These are phyloP conservation scores for Ardeotis arabs DNA, from an alignment of 2,113 vertebrate species.

Conservation along the genomic window DNA sequence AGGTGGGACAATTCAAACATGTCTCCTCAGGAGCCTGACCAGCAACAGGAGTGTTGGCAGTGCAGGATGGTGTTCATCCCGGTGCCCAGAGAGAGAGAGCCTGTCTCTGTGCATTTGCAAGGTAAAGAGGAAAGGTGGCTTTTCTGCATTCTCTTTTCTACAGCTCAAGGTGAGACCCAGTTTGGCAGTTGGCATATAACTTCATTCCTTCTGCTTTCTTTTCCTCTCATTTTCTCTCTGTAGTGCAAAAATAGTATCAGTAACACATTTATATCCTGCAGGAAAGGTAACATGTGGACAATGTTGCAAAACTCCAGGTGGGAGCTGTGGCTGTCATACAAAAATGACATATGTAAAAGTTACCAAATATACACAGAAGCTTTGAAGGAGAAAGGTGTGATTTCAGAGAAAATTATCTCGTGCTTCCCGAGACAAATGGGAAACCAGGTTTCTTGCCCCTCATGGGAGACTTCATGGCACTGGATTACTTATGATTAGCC, in stretches of 20 bases:
- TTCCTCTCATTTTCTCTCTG: constrained; percentile 57
- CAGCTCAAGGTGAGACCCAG: not conserved
- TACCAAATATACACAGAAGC: constrained; percentile 80
- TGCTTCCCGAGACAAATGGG: constrained; percentile 67
- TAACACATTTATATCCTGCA: constrained; percentile 77
- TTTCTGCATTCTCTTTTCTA: not conserved
- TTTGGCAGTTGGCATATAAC: constrained; percentile 61
- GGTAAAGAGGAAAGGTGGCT: not conserved
- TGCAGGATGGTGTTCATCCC: not conserved
- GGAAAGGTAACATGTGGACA: constrained; percentile 81
- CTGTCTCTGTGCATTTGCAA: not conserved
- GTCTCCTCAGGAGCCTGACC: not conserved
- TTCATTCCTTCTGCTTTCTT: constrained; percentile 62
- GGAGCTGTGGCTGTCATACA: constrained; percentile 81
- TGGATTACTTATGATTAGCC: not conserved
- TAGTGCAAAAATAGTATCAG: constrained; percentile 78
- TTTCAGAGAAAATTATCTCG: constrained; percentile 71
- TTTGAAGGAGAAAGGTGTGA: constrained; percentile 82
- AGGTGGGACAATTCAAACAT: rapidly evolving
- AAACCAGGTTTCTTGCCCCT: constrained; percentile 68
- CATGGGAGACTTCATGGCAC: constrained; percentile 43
- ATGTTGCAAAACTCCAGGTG: constrained; percentile 84
- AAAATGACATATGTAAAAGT: constrained; percentile 83
- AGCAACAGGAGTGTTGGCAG: not conserved
- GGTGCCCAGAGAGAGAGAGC: not conserved